Evolutionary conservation across 2,113 vertebrate species (phyloP), one percentile per base, ranked within the genome.

Genomic region (Nycticryphes semicollaris): DNA sequence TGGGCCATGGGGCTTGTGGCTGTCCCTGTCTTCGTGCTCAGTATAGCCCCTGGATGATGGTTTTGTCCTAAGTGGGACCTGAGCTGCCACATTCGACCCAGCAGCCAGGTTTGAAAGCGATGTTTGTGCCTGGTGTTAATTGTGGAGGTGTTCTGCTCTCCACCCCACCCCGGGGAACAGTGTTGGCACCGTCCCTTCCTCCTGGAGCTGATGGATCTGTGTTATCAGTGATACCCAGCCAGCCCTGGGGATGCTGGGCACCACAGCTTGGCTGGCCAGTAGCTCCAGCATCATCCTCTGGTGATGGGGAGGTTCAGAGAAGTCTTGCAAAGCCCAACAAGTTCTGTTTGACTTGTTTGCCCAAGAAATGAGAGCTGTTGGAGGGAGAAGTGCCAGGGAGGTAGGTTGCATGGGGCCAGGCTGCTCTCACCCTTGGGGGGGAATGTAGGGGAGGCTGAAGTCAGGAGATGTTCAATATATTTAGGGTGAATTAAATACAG

Each of bases 331-430:
- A 96, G 86, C 77, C 64, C 23, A 5, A 62, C 56, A 95, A 93
- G 39, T 83, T 95, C 73, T 33, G 22, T 53, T 93, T 83, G 89
- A 97, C 93, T 67, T 54, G 87, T 95, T 70, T 70, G 76, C 95
- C 95, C 78, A 87, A 95, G 82, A 81, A 95, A 96, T 96, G 77
- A 88, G 25, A 48, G 47, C 31, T 90, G 90, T 91, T n/a, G 70
- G 90, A 75, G 86, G 94, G 96, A 88, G 85, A 90, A 96, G 94
- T 68, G 84, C 88, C 88, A 84, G 82, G 92, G 95, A 84, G 33
- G 69, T 39, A 8, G 27, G 59, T 74, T 19, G 57, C 48, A 3
- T 0, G 3, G 69, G 50, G 39, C 59, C 8, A 5, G 87, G 53
- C 59, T 39, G 35, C 37, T 41, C 70, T 68, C 31, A 50, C 73